Evolutionary conservation across 2,113 vertebrate genomes (phyloP).

Genomic region (Tenrec ecaudatus): DNA sequence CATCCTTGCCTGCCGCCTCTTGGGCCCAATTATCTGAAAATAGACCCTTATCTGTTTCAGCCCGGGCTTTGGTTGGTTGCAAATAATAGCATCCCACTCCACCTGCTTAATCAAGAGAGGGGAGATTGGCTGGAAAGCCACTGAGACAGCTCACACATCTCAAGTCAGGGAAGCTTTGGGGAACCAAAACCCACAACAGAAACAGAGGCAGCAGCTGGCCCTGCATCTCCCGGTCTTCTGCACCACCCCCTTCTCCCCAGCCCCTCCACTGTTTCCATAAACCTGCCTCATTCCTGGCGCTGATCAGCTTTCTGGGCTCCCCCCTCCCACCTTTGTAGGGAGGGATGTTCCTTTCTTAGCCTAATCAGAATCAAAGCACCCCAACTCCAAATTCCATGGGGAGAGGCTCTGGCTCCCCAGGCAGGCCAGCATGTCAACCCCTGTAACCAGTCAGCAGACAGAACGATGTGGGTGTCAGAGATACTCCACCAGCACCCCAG

Average conservation of each 20-base stretch:
- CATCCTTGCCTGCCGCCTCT: conserved; percentile 54
- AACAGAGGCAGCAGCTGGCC: neutral
- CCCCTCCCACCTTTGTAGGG: neutral
- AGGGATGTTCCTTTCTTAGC: neutral
- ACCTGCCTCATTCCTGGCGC: neutral
- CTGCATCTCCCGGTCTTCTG: neutral
- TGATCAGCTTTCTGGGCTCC: neutral
- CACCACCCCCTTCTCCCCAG: neutral
- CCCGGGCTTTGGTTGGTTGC: conserved; percentile 49
- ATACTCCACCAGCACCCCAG: neutral
- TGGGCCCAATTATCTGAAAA: conserved; percentile 79
- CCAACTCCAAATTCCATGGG: conserved; percentile 3
- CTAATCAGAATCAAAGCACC: neutral
- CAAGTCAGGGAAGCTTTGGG: conserved; percentile 1
- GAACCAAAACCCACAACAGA: neutral
- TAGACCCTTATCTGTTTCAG: conserved; percentile 68
- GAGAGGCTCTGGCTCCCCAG: neutral
- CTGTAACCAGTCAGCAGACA: neutral
- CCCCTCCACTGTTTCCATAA: neutral
- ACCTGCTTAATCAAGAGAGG: conserved; percentile 70
- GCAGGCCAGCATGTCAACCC: neutral
- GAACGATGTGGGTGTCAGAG: neutral
- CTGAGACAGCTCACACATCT: neutral
- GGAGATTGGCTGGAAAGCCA: conserved; percentile 35
- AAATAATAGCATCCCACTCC: conserved; percentile 63